Base-by-base conservation (phyloP, 2,888 invertebrate genomes). In the Orchesellides sinensis region DNA sequence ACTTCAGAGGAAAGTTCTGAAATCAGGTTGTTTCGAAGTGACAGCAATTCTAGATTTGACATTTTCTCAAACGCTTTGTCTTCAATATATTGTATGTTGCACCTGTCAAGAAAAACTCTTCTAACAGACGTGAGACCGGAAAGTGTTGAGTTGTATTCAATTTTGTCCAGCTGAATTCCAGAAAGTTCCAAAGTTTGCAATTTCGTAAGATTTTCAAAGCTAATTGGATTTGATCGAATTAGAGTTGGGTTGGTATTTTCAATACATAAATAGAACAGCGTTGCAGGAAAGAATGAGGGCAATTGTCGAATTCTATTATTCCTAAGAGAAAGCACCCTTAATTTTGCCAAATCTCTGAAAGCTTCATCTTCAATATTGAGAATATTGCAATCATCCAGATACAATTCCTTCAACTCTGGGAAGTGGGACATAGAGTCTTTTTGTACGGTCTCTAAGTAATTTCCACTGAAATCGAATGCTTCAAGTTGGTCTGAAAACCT, bases 21-120 rank as follows among this genome's bases (percentile, higher is more conserved):
- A 19, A 85, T 45, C 0, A 52, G 47, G 47, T 84, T 85, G n/a
- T 79, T 40, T 0, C 29, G 61, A 25, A 88, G 27, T 3, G 45
- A 12, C 3, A 88, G 32, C 0, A 12, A 10, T n/a, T 27, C 23
- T 0, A 88, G 45, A 1, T n/a, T 25, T 0, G 6, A 70, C 17
- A 85, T 19, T 4, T 83, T 54, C 4, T 61, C 17, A 32, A 87
- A 87, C 0, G 88, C 47, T 14, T 61, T 72, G 69, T 83, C 84
- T 19, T 80, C 84, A 27, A 88, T 87, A 17, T 12, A 14, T 21
- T 79, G 23, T 0, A 88, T 68, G 17, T 63, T 68, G 0, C 78
- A 63, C 10, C 69, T 29, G 3, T 69, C 45, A 25, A 86, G 12
- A 0, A 27, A 27, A 4, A 85, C n/a, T 19, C 17, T 8, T 1